Evolutionary conservation across 2,113 vertebrate species (phyloP).

Genomic region (Oreotrochilus melanogaster): DNA sequence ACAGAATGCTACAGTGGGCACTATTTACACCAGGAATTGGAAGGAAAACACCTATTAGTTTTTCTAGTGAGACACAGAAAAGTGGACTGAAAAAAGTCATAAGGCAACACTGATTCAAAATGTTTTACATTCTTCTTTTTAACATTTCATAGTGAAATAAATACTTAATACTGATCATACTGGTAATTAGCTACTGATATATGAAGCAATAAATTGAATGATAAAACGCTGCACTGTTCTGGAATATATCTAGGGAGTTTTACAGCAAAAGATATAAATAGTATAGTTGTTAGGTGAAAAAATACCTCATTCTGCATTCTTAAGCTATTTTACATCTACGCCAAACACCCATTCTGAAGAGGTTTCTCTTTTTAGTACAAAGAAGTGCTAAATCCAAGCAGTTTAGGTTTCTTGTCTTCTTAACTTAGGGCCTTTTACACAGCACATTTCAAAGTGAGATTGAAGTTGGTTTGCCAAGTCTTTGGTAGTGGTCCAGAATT

Average conservation of each 20-base stretch:
- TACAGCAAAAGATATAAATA: slow-evolving; percentile 30
- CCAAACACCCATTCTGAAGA: slow-evolving; percentile 35
- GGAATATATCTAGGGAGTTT: slow-evolving; percentile 52
- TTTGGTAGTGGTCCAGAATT: slow-evolving; percentile 35
- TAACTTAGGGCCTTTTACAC: neutral
- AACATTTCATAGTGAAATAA: slow-evolving; percentile 79
- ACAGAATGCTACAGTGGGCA: neutral
- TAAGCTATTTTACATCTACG: slow-evolving; percentile 34
- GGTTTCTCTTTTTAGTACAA: slow-evolving; percentile 23
- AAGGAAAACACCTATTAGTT: neutral
- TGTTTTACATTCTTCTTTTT: slow-evolving; percentile 51
- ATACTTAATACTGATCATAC: slow-evolving; percentile 75
- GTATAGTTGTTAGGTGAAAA: slow-evolving; percentile 15
- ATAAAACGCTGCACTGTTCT: slow-evolving; percentile 74
- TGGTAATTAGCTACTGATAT: slow-evolving; percentile 73
- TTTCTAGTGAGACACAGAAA: slow-evolving; percentile 63
- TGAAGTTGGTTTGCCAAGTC: slow-evolving; percentile 11
- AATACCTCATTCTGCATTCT: slow-evolving; percentile 21
- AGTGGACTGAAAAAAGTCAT: slow-evolving; percentile 57
- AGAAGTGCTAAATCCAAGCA: slow-evolving; percentile 24
- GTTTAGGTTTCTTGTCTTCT: neutral
- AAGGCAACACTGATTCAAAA: slow-evolving; percentile 78
- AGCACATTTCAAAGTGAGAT: neutral
- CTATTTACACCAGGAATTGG: slow-evolving; percentile 15
- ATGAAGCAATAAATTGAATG: slow-evolving; percentile 72